Evolutionary conservation across 2,113 vertebrate genomes (phyloP).

Genomic region (Myrmecobius fasciatus): DNA sequence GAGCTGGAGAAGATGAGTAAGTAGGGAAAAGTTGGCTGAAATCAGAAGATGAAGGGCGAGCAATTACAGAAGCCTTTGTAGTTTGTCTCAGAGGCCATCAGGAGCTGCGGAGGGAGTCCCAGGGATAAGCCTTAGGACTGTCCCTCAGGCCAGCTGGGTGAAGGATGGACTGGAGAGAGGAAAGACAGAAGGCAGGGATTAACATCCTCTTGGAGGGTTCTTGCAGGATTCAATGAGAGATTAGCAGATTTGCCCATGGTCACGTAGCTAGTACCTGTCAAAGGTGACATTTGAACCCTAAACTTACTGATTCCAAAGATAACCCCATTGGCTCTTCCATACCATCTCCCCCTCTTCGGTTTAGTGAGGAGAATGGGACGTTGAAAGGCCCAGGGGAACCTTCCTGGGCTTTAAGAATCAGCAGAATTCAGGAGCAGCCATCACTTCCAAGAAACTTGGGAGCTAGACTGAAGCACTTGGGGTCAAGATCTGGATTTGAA

Average conservation of each 20-base stretch:
- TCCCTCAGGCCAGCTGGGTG: background rate
- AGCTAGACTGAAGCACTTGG: no score
- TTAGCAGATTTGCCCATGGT: background rate
- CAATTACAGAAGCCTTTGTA: background rate
- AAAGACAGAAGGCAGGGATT: background rate
- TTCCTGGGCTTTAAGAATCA: no score
- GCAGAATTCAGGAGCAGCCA: no score
- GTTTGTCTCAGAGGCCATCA: background rate
- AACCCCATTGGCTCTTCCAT: background rate
- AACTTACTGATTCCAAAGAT: background rate
- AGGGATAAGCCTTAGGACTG: background rate
- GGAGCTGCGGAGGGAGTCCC: background rate
- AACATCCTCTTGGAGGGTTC: background rate
- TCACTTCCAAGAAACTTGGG: no score
- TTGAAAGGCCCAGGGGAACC: background rate
- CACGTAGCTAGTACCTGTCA: background rate
- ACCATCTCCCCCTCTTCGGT: background rate
- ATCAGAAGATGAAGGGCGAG: background rate
- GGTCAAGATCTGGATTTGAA: background rate
- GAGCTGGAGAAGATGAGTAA: background rate
- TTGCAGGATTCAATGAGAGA: background rate
- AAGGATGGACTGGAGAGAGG: background rate
- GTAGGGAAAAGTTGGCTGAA: background rate
- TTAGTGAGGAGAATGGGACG: background rate
- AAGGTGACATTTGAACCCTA: background rate